Evolutionary conservation across 2,888 invertebrate genomes (phyloP).

Genomic region (Tyria jacobaeae): DNA sequence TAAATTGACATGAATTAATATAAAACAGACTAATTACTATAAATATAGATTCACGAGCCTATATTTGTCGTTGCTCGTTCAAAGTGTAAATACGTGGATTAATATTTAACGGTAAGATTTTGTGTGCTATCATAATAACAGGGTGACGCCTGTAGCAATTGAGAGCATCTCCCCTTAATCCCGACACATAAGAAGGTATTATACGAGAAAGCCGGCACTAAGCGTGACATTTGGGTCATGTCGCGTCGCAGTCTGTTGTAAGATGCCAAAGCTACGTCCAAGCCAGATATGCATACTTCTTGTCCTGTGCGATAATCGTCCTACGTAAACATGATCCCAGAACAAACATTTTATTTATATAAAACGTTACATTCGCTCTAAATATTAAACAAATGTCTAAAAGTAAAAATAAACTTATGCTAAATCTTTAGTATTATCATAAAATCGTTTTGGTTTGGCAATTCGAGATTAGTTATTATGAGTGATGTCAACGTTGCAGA

Average conservation of each 20-base stretch:
- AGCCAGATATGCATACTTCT: conserved; percentile 24
- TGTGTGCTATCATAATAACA: not conserved
- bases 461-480: too few relatives aligned
- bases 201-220: conserved; percentile 9
- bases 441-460: too few relatives aligned
- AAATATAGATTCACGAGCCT: too few relatives aligned
- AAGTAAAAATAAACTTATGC: conserved; percentile 27
- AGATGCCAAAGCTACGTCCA: conserved; percentile 18
- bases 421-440: conserved; percentile 15
- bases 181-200: conserved; percentile 12
- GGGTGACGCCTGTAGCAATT: conserved; percentile 5
- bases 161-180: conserved; percentile 5
- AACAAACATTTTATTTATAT: conserved; percentile 43
- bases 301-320: conserved; percentile 23
- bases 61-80: too few relatives aligned
- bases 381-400: conserved; percentile 37
- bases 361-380: conserved; percentile 24
- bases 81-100: not conserved
- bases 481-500: too few relatives aligned
- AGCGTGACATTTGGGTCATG: conserved; percentile 3
- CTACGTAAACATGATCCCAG: conserved; percentile 40
- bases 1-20: too few relatives aligned
- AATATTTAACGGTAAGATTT: not conserved
- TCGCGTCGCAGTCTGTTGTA: conserved; percentile 15
- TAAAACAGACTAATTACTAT: too few relatives aligned